phyloP scores from a whole-genome alignment of 1,140 invertebrate genomes.

The Cydia pomonella region DNA sequence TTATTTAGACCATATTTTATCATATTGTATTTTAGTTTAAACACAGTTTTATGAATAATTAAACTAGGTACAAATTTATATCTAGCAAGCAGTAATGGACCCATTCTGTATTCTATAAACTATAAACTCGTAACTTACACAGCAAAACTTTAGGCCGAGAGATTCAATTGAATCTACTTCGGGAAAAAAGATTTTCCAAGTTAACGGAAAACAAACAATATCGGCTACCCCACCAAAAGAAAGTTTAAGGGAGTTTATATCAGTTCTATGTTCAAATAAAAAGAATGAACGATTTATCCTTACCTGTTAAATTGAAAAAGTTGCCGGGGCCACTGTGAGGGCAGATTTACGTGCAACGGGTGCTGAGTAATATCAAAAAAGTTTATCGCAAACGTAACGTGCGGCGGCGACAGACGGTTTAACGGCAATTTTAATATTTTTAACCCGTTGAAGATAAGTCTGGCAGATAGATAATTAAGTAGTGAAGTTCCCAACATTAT shows the following conservation, averaged over 20 bases:
- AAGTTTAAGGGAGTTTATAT: slow-evolving; percentile 72
- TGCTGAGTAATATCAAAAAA: slow-evolving; percentile 79
- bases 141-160: not conserved
- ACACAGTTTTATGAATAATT: too few relatives aligned
- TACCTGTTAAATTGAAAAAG: slow-evolving; percentile 81
- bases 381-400: slow-evolving; percentile 68
- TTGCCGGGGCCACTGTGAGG: slow-evolving; percentile 72
- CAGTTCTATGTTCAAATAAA: slow-evolving; percentile 78
- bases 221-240: slow-evolving; percentile 53
- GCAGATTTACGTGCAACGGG: slow-evolving; percentile 75
- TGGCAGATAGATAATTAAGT: slow-evolving; percentile 6
- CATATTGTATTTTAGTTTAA: too few relatives aligned
- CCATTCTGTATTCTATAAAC: not conserved
- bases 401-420: slow-evolving; percentile 28
- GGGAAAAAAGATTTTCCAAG: slow-evolving; percentile 57
- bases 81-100: too few relatives aligned
- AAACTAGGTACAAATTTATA: too few relatives aligned
- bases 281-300: slow-evolving; percentile 79
- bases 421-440: slow-evolving; percentile 66
- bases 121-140: not conserved
- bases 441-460: slow-evolving; percentile 34
- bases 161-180: slow-evolving; percentile 12
- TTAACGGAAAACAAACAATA: slow-evolving; percentile 67
- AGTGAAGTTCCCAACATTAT: not conserved
- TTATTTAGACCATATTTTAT: too few relatives aligned